Percentiles rank a stretch among this genome's conserved stretches.
Conservation (phyloP, 2,113 vertebrate species). For the Psittacus erithacus region DNA sequence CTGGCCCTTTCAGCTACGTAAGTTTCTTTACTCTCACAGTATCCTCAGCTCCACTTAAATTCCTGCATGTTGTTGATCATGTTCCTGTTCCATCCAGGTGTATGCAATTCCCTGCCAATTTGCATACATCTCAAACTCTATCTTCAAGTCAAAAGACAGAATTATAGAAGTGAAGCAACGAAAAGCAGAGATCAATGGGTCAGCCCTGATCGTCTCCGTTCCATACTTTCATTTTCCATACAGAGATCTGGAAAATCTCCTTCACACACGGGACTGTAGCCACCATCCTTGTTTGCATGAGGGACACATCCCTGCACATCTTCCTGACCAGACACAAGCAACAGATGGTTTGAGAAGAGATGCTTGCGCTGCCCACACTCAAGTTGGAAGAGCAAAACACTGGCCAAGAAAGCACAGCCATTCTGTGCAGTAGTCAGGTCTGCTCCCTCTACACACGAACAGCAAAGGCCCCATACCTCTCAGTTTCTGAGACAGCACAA, state of each 20-base stretch:
- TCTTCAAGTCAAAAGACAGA: background rate
- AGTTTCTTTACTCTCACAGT: background rate
- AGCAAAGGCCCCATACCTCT: background rate
- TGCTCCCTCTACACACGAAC: background rate
- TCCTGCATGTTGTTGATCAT: background rate
- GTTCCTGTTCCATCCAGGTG: background rate
- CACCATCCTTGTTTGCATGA: background rate
- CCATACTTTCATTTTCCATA: background rate
- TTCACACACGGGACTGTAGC: background rate
- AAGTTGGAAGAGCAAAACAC: background rate
- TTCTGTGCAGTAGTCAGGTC: background rate
- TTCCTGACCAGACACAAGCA: conserved; percentile 5
- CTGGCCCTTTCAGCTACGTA: background rate
- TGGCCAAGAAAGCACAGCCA: background rate
- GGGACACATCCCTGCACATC: background rate
- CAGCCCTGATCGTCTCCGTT: background rate
- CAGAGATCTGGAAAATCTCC: background rate
- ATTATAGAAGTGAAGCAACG: background rate
- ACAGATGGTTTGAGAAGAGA: background rate
- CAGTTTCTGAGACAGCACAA: background rate
- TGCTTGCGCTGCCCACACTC: background rate
- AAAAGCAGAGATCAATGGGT: background rate
- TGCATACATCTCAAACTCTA: background rate
- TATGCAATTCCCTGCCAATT: background rate
- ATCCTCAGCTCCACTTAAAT: background rate